A percentile compares a stretch with the other conserved stretches of the same genome.
These are phyloP conservation scores for Tuta absoluta DNA, from an alignment of 2,888 invertebrate species.

Conservation along the genomic window DNA sequence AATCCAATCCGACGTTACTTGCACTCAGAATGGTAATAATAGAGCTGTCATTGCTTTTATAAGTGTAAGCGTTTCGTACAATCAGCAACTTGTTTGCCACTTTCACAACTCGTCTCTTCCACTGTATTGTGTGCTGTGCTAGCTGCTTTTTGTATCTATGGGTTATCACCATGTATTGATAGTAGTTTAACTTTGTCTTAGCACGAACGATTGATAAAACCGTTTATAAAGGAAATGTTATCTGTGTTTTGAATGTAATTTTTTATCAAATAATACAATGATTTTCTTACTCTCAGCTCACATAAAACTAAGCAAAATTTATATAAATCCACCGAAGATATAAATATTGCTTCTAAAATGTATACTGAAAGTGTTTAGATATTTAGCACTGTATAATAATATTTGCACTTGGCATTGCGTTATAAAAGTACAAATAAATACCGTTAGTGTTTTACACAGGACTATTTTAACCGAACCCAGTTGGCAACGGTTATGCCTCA, in stretches of 20 bases:
- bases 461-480: not conserved
- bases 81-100: conserved; percentile 78
- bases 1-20: conserved; percentile 61
- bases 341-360: conserved; percentile 48
- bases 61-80: conserved; percentile 79
- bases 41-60: conserved; percentile 81
- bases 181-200: conserved; percentile 68
- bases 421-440: conserved; percentile 13
- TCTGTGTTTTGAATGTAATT: conserved; percentile 40
- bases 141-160: conserved; percentile 81
- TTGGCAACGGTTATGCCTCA: not conserved
- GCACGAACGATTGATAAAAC: conserved; percentile 65
- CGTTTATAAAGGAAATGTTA: conserved; percentile 44
- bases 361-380: conserved; percentile 52
- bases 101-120: conserved; percentile 79
- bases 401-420: conserved; percentile 54
- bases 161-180: conserved; percentile 76
- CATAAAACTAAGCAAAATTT: conserved; percentile 23
- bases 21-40: conserved; percentile 80
- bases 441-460: conserved; percentile 8
- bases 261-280: conserved; percentile 29
- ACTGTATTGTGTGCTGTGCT: conserved; percentile 81
- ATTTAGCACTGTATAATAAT: conserved; percentile 74
- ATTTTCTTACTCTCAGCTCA: conserved; percentile 24
- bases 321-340: conserved; percentile 27